Conservation (phyloP, 2,797 vertebrate genomes). For the Agapornis canus region DNA sequence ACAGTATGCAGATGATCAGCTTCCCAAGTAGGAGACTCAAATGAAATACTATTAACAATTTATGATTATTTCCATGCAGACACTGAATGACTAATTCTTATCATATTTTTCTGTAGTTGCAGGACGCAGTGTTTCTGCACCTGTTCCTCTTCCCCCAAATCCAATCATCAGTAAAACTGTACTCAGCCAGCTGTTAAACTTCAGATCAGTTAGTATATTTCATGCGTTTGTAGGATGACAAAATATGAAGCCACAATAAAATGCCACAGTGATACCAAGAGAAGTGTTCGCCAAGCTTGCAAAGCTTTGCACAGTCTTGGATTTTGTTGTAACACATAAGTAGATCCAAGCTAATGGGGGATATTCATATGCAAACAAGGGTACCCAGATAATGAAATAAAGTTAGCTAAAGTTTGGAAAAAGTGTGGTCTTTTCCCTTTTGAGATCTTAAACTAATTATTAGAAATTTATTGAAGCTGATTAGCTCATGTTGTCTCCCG, state of each 20-base stretch:
- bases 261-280: neutral
- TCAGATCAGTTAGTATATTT: neutral
- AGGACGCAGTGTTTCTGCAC: conserved; percentile 27
- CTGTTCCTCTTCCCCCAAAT: conserved; percentile 27
- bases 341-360: neutral
- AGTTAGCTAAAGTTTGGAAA: neutral
- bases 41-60: conserved; percentile 33
- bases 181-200: conserved; percentile 24
- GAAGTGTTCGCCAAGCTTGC: neutral
- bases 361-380: neutral
- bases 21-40: neutral
- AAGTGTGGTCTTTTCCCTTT: neutral
- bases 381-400: neutral
- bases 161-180: conserved; percentile 24
- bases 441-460: neutral
- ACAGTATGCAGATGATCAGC: neutral
- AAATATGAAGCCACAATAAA: conserved; percentile 4
- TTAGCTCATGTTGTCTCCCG: neutral
- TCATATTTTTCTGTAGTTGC: conserved; percentile 29
- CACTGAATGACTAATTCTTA: conserved; percentile 27
- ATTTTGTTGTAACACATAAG: neutral
- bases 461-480: neutral
- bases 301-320: neutral
- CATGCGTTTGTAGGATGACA: neutral
- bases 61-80: conserved; percentile 29